Evolutionary conservation across 2,888 invertebrate species (phyloP).

Genomic region (Lithophane leautieri): DNA sequence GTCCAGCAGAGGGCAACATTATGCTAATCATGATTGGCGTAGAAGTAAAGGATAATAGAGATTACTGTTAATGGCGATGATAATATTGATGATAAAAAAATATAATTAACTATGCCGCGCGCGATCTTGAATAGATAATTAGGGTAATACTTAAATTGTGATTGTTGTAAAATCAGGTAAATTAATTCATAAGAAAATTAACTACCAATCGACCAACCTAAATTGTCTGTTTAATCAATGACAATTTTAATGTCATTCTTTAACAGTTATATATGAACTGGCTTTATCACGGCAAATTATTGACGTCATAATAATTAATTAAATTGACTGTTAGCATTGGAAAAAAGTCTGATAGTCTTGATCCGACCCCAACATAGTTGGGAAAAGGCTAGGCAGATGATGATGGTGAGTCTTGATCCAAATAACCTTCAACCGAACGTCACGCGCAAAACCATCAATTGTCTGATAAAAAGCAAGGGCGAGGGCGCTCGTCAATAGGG

Average conservation of each 20-base stretch:
- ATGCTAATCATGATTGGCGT: not conserved
- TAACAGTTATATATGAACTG: not conserved
- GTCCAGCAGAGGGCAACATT: too few relatives aligned
- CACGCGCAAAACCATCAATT: conserved; percentile 36
- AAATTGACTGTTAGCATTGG: not conserved
- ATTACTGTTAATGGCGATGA: not conserved
- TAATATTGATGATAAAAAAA: not conserved
- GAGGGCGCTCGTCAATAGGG: conserved; percentile 49
- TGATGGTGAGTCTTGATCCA: not conserved
- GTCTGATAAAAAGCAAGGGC: conserved; percentile 73
- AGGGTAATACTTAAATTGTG: too few relatives aligned
- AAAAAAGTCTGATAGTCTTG: not conserved
- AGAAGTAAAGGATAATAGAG: not conserved
- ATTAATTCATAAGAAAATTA: not conserved
- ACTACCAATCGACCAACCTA: too few relatives aligned
- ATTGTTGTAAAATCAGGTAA: not conserved
- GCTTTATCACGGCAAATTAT: not conserved
- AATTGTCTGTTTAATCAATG: too few relatives aligned
- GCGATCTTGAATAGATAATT: not conserved
- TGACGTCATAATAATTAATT: not conserved
- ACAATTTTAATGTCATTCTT: not conserved
- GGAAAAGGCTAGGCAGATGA: too few relatives aligned
- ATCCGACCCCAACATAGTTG: too few relatives aligned
- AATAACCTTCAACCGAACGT: conserved; percentile 15
- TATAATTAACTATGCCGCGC: not conserved